Conservation (phyloP, 2,888 invertebrate genomes). For the Stenodera caucasica region DNA sequence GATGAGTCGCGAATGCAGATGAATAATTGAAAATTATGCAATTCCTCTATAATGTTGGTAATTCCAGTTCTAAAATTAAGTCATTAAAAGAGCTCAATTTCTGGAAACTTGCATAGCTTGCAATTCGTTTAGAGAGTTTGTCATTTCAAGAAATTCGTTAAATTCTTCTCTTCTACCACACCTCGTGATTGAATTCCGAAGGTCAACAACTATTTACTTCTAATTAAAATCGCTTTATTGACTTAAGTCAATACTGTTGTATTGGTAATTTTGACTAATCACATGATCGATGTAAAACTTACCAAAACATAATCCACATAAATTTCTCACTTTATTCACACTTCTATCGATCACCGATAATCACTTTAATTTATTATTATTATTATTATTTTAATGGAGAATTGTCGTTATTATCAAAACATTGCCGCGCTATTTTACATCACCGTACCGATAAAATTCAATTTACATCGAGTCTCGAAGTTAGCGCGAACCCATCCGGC, state of each 20-base stretch:
- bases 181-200: not conserved
- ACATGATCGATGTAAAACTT: too few relatives aligned
- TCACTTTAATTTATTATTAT: not conserved
- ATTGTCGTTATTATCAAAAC: not conserved
- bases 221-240: too few relatives aligned
- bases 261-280: too few relatives aligned
- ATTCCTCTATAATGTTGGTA: not conserved
- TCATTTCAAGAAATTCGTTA: not conserved
- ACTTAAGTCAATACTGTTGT: too few relatives aligned
- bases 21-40: not conserved
- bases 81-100: not conserved
- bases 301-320: constrained; percentile 2
- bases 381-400: not conserved
- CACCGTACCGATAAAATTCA: too few relatives aligned
- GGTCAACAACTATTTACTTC: not conserved
- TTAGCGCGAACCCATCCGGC: constrained; percentile 42
- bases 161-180: not conserved
- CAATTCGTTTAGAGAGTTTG: not conserved
- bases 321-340: not conserved
- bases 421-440: not conserved
- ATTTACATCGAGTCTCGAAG: constrained; percentile 34
- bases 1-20: too few relatives aligned
- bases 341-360: not conserved
- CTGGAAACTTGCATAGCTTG: too few relatives aligned
- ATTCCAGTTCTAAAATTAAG: not conserved